These are phyloP conservation scores for Laticauda colubrina DNA, from an alignment of 2,113 vertebrate genomes.

Conservation along the genomic window DNA sequence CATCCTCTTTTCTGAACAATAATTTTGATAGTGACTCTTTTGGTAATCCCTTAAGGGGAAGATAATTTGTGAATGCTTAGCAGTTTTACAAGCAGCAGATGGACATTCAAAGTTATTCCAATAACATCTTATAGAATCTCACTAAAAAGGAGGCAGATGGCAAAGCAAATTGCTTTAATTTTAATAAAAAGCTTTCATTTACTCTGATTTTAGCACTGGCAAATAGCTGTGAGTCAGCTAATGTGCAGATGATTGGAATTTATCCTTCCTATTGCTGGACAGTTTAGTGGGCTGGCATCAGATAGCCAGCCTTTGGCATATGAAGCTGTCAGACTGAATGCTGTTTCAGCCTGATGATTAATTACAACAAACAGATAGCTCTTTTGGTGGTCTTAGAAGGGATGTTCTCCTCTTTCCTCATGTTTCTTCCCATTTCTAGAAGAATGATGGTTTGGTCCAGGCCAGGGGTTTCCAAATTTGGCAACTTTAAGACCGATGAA, in stretches of 20 bases:
- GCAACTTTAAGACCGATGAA: background rate
- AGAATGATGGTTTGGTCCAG: background rate
- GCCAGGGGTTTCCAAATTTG: background rate
- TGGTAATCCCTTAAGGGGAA: background rate
- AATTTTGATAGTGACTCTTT: constrained; percentile 1
- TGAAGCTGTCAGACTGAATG: background rate
- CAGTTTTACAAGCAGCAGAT: constrained; percentile 33
- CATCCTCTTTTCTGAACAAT: background rate
- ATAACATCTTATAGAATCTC: constrained; percentile 11
- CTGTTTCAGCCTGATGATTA: background rate
- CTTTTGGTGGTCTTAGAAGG: background rate
- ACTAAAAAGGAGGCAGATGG: constrained; percentile 36
- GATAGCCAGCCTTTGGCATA: constrained; percentile 2
- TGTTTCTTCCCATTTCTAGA: background rate
- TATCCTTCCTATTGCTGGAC: constrained; percentile 4
- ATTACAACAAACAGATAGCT: background rate
- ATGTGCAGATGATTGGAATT: constrained; percentile 36
- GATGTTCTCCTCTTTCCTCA: background rate
- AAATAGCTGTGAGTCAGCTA: constrained; percentile 35
- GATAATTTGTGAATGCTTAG: background rate
- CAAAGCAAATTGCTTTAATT: constrained; percentile 48
- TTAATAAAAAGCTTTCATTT: constrained; percentile 47
- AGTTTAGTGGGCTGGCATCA: background rate
- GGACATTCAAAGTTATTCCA: background rate
- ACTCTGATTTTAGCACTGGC: constrained; percentile 22